Evolutionary conservation across 2,888 invertebrate species (phyloP).

Genomic region (Nephrotoma flavescens): DNA sequence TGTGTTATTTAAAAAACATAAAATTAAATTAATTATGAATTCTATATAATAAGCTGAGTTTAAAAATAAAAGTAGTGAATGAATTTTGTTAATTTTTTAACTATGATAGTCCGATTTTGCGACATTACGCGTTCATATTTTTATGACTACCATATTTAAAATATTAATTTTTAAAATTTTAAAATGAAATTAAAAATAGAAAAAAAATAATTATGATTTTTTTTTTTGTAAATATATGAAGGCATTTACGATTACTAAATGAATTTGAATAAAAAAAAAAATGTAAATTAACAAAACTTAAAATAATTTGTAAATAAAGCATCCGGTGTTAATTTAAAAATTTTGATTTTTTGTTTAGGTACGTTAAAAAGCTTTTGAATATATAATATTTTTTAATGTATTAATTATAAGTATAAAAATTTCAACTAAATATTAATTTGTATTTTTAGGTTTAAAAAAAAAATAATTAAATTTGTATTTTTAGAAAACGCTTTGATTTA

Average conservation of each 20-base stretch:
- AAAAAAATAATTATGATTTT: neutral
- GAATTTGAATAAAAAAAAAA: neutral
- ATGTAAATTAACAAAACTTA: neutral
- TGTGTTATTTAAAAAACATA: neutral
- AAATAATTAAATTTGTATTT: neutral
- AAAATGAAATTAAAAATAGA: neutral
- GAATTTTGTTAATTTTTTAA: neutral
- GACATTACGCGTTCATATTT: neutral
- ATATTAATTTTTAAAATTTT: neutral
- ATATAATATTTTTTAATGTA: neutral
- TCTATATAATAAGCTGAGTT: neutral
- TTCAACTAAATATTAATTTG: neutral
- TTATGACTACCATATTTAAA: neutral
- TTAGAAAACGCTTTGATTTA: slow-evolving; percentile 3
- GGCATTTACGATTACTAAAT: neutral
- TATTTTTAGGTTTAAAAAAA: neutral
- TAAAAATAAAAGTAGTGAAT: neutral
- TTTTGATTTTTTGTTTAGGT: neutral
- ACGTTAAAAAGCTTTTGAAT: neutral
- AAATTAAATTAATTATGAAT: neutral
- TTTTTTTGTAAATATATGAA: neutral
- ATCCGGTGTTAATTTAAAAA: neutral
- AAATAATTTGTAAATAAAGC: neutral
- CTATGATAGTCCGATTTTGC: neutral
- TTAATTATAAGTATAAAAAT: neutral